Conservation (phyloP, 2,888 invertebrate genomes). For the Acrobasis repandana region DNA sequence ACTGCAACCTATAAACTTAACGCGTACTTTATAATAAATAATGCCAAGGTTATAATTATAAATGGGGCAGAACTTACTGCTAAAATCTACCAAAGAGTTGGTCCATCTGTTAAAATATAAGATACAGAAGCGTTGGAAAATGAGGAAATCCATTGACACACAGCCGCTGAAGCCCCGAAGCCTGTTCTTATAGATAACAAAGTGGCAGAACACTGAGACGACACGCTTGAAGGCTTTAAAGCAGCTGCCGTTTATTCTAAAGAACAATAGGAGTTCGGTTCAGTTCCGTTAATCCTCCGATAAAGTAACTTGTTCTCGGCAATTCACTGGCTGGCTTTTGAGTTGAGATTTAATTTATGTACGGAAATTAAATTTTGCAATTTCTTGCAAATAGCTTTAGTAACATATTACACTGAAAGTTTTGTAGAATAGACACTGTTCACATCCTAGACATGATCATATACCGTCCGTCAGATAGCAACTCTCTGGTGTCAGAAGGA, state of each 20-base stretch:
- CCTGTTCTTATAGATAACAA: constrained; percentile 38
- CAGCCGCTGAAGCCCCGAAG: constrained; percentile 47
- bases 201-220: constrained; percentile 38
- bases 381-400: neutral
- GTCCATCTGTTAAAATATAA: constrained; percentile 70
- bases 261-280: constrained; percentile 43
- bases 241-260: constrained; percentile 33
- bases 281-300: constrained; percentile 34
- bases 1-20: constrained; percentile 34
- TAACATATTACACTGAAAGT: neutral
- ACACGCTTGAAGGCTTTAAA: constrained; percentile 34
- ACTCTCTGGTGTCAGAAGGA: constrained; percentile 86
- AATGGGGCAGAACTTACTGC: constrained; percentile 58
- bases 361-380: constrained; percentile 22
- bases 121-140: constrained; percentile 45
- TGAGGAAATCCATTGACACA: constrained; percentile 33
- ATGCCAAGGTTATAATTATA: constrained; percentile 43
- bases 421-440: constrained; percentile 41
- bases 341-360: constrained; percentile 35
- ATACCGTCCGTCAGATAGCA: constrained; percentile 83
- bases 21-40: neutral
- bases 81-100: constrained; percentile 72
- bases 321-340: constrained; percentile 37
- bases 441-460: constrained; percentile 79
- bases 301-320: constrained; percentile 39